Conservation (phyloP, 2,888 invertebrate genomes). For the Hirtodrosophila duncani region DNA sequence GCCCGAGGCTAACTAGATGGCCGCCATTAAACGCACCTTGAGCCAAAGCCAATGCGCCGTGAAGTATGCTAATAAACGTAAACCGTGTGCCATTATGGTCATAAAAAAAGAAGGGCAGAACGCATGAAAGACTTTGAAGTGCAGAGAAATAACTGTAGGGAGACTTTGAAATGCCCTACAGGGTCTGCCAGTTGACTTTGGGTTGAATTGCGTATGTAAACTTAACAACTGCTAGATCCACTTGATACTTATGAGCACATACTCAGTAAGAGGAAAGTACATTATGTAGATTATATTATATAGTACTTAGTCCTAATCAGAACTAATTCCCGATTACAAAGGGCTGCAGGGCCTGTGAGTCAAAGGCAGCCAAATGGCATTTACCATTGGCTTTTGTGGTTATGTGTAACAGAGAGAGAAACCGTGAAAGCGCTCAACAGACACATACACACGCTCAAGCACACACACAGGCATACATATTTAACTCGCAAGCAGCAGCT, state of each 20-base stretch:
- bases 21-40: conserved; percentile 49
- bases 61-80: conserved; percentile 69
- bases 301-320: not conserved
- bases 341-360: conserved; percentile 36
- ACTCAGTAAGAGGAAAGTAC: too few relatives aligned
- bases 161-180: conserved; percentile 23
- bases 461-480: conserved; percentile 31
- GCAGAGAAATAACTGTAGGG: conserved; percentile 1
- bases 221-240: too few relatives aligned
- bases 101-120: conserved; percentile 42
- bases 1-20: conserved; percentile 53
- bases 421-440: conserved; percentile 43
- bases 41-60: conserved; percentile 48
- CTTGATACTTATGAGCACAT: too few relatives aligned
- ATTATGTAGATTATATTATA: not conserved
- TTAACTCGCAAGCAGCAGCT: conserved; percentile 41
- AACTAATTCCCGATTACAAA: not conserved
- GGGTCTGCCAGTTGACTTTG: too few relatives aligned
- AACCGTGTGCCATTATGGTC: conserved; percentile 51
- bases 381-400: conserved; percentile 1
- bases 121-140: conserved; percentile 14
- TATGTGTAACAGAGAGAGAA: conserved; percentile 8
- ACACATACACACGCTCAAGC: conserved; percentile 27
- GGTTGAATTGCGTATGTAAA: too few relatives aligned
- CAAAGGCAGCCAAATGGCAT: conserved; percentile 50